Evolutionary conservation across 1,140 invertebrate species (phyloP).

Genomic region (Maniola jurtina): DNA sequence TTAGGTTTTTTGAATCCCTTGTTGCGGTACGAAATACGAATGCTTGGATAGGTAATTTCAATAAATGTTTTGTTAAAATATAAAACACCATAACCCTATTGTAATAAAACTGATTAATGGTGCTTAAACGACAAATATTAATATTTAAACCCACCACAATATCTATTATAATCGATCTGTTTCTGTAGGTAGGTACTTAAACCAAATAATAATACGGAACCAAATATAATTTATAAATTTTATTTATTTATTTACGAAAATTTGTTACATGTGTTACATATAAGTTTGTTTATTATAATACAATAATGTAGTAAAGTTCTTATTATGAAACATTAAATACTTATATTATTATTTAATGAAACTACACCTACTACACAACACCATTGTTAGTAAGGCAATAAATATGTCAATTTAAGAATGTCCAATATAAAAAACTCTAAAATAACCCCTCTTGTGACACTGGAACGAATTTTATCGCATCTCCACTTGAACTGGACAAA

Average conservation of each 20-base stretch:
- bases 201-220: too few relatives aligned
- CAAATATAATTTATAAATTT: too few relatives aligned
- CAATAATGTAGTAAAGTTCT: too few relatives aligned
- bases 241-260: too few relatives aligned
- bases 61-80: conserved; percentile 15
- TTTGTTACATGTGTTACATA: too few relatives aligned
- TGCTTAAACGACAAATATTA: conserved; percentile 3
- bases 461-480: conserved; percentile 68
- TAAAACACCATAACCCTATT: conserved; percentile 42
- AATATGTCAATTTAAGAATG: conserved; percentile 46
- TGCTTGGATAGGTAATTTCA: conserved; percentile 41
- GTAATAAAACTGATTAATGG: conserved; percentile 33
- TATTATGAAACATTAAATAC: too few relatives aligned
- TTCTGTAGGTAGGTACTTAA: background rate
- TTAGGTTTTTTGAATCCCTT: conserved; percentile 42
- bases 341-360: too few relatives aligned
- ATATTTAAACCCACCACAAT: background rate
- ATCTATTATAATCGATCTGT: background rate
- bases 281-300: too few relatives aligned
- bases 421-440: conserved; percentile 45
- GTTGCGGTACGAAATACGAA: conserved; percentile 46
- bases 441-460: conserved; percentile 56
- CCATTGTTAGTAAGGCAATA: conserved; percentile 26
- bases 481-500: conserved; percentile 55
- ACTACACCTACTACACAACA: background rate